Percentiles rank a stretch among this genome's conserved stretches.
These are phyloP conservation scores for Melipona quadrifasciata DNA, from an alignment of 1,140 invertebrate species.

Conservation along the genomic window DNA sequence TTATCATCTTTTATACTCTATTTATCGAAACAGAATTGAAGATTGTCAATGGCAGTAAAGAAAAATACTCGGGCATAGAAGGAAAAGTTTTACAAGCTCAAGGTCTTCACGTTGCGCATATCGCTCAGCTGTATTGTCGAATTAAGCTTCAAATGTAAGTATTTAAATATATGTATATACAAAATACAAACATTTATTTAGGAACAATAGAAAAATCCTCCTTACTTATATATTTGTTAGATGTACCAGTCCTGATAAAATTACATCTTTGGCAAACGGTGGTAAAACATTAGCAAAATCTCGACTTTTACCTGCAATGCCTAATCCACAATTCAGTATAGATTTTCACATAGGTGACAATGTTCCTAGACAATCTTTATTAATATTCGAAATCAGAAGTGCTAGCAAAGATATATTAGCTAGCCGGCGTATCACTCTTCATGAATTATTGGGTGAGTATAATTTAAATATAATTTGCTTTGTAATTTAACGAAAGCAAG, in stretches of 20 bases:
- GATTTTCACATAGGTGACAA: slow-evolving; percentile 75
- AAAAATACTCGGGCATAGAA: slow-evolving; percentile 77
- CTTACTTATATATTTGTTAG: slow-evolving; percentile 41
- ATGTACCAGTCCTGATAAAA: slow-evolving; percentile 74
- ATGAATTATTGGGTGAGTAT: slow-evolving; percentile 77
- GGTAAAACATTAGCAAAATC: slow-evolving; percentile 79
- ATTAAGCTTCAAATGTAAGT: slow-evolving; percentile 76
- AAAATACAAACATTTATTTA: background rate
- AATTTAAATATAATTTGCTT: slow-evolving; percentile 3
- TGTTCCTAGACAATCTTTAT: slow-evolving; percentile 73
- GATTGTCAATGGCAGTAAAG: slow-evolving; percentile 70
- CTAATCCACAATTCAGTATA: slow-evolving; percentile 78
- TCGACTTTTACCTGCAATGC: slow-evolving; percentile 75
- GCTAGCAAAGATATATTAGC: slow-evolving; percentile 79
- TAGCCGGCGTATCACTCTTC: slow-evolving; percentile 75
- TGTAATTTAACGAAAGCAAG: background rate
- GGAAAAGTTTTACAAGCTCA: slow-evolving; percentile 79
- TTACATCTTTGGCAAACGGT: slow-evolving; percentile 62
- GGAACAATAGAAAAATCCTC: background rate
- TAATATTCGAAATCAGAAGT: slow-evolving; percentile 79
- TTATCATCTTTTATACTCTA: slow-evolving; percentile 12
- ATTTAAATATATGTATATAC: background rate
- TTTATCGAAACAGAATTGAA: slow-evolving; percentile 68
- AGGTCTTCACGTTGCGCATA: slow-evolving; percentile 77
- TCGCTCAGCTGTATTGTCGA: slow-evolving; percentile 77